These are phyloP conservation scores for Mythimna albipuncta DNA, from an alignment of 2,888 invertebrate genomes.

Conservation along the genomic window DNA sequence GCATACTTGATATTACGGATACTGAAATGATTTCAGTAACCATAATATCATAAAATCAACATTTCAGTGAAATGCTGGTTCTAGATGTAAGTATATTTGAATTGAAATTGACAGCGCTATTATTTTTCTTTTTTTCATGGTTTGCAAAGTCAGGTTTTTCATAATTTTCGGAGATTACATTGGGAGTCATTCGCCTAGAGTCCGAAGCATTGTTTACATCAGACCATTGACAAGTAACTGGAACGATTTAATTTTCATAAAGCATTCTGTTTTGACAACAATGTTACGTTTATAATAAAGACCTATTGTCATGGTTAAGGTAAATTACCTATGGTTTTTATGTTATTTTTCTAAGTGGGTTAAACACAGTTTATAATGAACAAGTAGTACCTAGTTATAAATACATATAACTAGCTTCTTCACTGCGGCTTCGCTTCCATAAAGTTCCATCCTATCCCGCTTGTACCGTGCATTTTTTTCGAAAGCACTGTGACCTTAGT, in stretches of 20 bases:
- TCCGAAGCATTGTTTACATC: slow-evolving; percentile 31
- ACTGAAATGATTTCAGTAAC: too few species aligned
- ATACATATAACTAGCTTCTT: slow-evolving; percentile 2
- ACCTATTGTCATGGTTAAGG: slow-evolving; percentile 9
- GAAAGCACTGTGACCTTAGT: too few species aligned
- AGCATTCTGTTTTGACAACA: background rate
- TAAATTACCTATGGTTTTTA: background rate
- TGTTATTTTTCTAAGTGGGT: slow-evolving; percentile 2
- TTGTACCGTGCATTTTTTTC: too few species aligned
- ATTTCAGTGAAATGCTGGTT: too few species aligned
- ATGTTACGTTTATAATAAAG: background rate
- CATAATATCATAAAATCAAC: too few species aligned
- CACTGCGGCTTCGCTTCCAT: background rate
- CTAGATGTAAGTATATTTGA: too few species aligned
- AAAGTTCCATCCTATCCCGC: too few species aligned
- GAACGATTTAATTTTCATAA: slow-evolving; percentile 6
- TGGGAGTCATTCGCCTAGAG: slow-evolving; percentile 23
- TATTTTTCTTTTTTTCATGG: too few species aligned
- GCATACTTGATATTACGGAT: too few species aligned
- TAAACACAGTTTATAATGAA: slow-evolving; percentile 8
- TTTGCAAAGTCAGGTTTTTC: slow-evolving; percentile 8
- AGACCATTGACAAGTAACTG: slow-evolving; percentile 10
- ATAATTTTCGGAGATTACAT: slow-evolving; percentile 18
- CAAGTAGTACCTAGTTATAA: slow-evolving; percentile 16
- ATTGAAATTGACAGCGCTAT: too few species aligned